A percentile compares a stretch with the other conserved stretches of the same genome.
Conservation (phyloP, 2,797 vertebrate genomes). For the Lepus oiostolus region DNA sequence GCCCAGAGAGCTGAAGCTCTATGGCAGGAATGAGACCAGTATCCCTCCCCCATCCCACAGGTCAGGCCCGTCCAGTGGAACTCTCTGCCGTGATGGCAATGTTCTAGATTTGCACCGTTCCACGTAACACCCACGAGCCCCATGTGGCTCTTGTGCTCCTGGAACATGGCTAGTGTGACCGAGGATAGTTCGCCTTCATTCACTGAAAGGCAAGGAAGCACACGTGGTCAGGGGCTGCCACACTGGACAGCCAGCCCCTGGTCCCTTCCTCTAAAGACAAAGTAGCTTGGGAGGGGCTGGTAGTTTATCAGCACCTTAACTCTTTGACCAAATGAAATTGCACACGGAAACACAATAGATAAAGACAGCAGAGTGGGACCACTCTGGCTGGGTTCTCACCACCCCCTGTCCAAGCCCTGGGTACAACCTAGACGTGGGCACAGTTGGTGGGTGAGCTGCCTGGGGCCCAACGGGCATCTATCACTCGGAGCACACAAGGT, state of each 20-base stretch:
- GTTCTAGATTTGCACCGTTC: accelerated
- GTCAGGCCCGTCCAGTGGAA: too few species aligned
- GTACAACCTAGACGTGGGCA: not conserved
- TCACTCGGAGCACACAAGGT: not conserved
- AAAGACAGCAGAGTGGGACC: not conserved
- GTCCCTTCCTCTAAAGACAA: not conserved
- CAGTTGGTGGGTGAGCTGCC: not conserved
- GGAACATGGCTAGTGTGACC: not conserved
- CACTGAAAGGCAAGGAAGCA: too few species aligned
- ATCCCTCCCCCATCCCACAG: too few species aligned
- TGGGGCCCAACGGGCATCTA: not conserved
- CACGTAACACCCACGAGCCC: not conserved
- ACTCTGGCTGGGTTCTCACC: not conserved
- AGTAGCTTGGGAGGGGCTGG: not conserved
- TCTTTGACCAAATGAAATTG: not conserved
- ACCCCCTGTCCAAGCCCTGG: not conserved
- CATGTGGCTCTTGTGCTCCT: not conserved
- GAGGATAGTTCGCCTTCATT: too few species aligned
- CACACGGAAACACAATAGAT: not conserved
- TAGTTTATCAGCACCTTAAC: not conserved
- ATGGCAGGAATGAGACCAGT: accelerated
- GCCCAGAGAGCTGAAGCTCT: not conserved
- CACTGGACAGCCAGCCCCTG: too few species aligned
- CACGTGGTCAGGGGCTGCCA: not conserved
- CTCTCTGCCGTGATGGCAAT: too few species aligned